These are phyloP conservation scores for Cyclargus thomasi DNA, from an alignment of 1,140 invertebrate genomes.

Conservation along the genomic window DNA sequence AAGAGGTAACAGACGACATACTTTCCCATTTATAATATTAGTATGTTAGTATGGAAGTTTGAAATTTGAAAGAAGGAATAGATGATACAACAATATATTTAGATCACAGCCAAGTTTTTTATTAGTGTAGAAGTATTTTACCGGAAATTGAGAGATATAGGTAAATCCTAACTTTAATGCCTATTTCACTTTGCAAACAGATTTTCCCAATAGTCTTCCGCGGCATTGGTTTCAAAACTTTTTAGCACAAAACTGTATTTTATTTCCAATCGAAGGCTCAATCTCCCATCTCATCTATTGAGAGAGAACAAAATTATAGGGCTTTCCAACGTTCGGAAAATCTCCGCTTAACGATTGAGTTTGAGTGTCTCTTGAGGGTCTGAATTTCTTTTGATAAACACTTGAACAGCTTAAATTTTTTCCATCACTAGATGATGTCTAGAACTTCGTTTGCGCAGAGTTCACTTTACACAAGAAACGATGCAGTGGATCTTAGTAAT, in stretches of 20 bases:
- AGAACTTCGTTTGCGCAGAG: too few relatives aligned
- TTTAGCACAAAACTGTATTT: neutral
- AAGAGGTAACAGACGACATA: too few relatives aligned
- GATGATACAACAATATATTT: too few relatives aligned
- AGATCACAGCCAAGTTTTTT: neutral
- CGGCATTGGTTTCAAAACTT: neutral
- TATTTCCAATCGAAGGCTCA: neutral
- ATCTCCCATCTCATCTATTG: constrained; percentile 2
- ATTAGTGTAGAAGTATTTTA: neutral
- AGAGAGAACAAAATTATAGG: neutral
- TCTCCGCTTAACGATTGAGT: neutral
- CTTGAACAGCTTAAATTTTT: neutral
- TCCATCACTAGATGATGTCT: neutral
- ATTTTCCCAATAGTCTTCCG: neutral
- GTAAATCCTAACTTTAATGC: neutral
- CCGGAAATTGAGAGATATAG: neutral
- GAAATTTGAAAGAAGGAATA: too few relatives aligned
- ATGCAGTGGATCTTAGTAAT: too few relatives aligned
- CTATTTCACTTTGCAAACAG: neutral
- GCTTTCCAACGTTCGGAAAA: neutral
- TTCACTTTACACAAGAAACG: too few relatives aligned
- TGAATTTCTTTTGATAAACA: neutral
- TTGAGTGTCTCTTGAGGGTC: neutral
- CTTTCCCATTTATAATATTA: too few relatives aligned
- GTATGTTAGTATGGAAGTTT: too few relatives aligned